phyloP scores from a whole-genome alignment of 1,140 invertebrate genomes.

The Apis dorsata region DNA sequence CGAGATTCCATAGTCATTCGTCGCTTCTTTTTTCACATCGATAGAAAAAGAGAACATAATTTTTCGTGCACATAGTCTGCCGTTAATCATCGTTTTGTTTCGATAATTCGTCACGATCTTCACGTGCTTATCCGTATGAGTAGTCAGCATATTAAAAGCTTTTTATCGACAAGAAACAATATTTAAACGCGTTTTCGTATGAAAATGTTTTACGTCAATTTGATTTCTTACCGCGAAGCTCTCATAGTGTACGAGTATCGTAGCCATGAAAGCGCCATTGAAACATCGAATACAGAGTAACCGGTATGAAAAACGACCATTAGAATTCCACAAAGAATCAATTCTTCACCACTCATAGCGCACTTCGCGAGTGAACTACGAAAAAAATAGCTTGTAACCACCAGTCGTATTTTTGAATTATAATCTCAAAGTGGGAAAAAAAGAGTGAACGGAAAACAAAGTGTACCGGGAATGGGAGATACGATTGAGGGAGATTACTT shows the following conservation, averaged over 20 bases:
- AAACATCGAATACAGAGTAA: not conserved
- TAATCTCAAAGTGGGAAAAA: slow-evolving; percentile 74
- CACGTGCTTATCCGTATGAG: not conserved
- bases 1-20: slow-evolving; percentile 56
- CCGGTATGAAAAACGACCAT: slow-evolving; percentile 41
- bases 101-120: not conserved
- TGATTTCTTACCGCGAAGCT: slow-evolving; percentile 20
- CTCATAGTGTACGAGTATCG: slow-evolving; percentile 1
- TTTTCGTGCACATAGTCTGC: slow-evolving; percentile 1
- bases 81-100: not conserved
- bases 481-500: slow-evolving; percentile 31
- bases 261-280: slow-evolving; percentile 31
- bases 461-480: slow-evolving; percentile 12
- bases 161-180: not conserved
- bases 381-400: slow-evolving; percentile 78
- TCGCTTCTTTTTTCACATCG: slow-evolving; percentile 3
- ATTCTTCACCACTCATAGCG: slow-evolving; percentile 10
- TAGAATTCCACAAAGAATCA: slow-evolving; percentile 39
- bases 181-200: not conserved
- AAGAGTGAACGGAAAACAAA: slow-evolving; percentile 33
- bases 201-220: slow-evolving; percentile 17
- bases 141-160: not conserved
- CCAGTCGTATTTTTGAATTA: slow-evolving; percentile 79
- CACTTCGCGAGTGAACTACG: slow-evolving; percentile 30
- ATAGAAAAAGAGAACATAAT: not conserved